A percentile compares a stretch with the other conserved stretches of the same genome.
phyloP scores from a whole-genome alignment of 2,888 invertebrate genomes.

The Drosophila barbarae region DNA sequence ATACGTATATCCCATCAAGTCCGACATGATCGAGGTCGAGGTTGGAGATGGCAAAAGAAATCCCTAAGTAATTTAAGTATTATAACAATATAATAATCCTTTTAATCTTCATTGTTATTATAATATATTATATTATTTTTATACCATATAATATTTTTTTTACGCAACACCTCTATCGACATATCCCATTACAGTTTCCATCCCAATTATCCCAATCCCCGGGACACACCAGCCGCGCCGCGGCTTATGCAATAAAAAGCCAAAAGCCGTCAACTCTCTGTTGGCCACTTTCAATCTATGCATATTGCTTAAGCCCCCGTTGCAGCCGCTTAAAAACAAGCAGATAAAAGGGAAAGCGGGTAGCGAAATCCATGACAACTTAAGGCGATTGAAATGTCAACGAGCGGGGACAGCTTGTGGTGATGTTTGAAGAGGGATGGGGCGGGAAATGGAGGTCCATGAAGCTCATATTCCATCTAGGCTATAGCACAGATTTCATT shows the following conservation, averaged over 20 bases:
- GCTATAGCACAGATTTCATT: constrained; percentile 9
- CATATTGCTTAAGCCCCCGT: constrained; percentile 27
- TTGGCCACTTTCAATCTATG: constrained; percentile 31
- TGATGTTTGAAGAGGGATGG: not conserved
- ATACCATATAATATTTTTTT: not conserved
- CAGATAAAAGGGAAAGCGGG: constrained; percentile 16
- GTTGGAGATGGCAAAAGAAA: not conserved
- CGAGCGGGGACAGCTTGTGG: constrained; percentile 16
- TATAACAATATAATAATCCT: not conserved
- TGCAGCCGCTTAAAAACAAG: constrained; percentile 33
- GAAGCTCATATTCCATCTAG: constrained; percentile 3
- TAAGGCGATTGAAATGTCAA: constrained; percentile 44
- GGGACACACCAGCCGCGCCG: constrained; percentile 2
- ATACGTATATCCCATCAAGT: constrained; percentile 13
- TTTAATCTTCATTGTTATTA: not conserved
- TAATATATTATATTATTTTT: not conserved
- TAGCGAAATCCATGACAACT: constrained; percentile 29
- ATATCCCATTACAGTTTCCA: not conserved
- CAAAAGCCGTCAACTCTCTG: constrained; percentile 24
- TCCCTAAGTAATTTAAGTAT: not conserved
- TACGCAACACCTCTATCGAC: too few relatives aligned
- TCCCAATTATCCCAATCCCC: constrained; percentile 1
- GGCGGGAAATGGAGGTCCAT: not conserved
- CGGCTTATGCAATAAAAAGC: constrained; percentile 28
- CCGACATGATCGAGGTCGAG: constrained; percentile 19